Percentiles rank a stretch among this genome's conserved stretches.
Evolutionary conservation across 2,797 vertebrate genomes (phyloP).

Genomic region (Parauchenoglanis ngamensis): DNA sequence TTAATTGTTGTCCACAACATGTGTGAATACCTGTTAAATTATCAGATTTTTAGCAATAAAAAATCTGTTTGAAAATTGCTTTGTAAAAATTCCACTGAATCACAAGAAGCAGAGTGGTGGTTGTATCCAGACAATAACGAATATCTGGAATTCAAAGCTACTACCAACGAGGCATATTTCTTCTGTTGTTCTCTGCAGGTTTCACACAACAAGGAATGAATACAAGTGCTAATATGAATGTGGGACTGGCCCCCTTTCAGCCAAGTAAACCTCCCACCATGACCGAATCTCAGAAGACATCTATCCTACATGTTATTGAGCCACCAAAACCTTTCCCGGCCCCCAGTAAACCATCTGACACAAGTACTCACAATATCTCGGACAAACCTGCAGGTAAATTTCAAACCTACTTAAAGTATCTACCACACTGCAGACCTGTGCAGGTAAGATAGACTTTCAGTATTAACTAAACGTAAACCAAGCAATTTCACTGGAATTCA

Average conservation of each 20-base stretch:
- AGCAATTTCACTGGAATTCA: not conserved
- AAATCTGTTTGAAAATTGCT: not conserved
- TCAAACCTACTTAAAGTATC: constrained; percentile 39
- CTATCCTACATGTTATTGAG: constrained; percentile 65
- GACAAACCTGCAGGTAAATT: constrained; percentile 61
- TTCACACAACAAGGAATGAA: constrained; percentile 70
- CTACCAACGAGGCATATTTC: constrained; percentile 22
- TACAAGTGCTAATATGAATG: constrained; percentile 60
- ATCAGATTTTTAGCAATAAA: not conserved
- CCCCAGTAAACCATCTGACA: constrained; percentile 52
- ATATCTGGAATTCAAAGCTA: not conserved
- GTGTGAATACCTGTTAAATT: not conserved
- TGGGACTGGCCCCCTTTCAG: constrained; percentile 70
- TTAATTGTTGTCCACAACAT: not conserved
- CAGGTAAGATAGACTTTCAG: constrained; percentile 53
- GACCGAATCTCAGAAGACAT: constrained; percentile 69
- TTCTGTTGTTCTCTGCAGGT: constrained; percentile 62
- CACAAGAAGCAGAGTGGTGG: not conserved
- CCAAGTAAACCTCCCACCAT: constrained; percentile 64
- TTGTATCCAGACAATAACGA: not conserved
- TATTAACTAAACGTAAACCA: constrained; percentile 20
- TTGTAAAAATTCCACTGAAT: not conserved
- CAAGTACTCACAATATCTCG: constrained; percentile 45
- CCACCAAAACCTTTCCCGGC: constrained; percentile 63
- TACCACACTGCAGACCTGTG: constrained; percentile 43